A percentile compares a stretch with the other conserved stretches of the same genome.
Evolutionary conservation across 2,888 invertebrate genomes (phyloP).

Genomic region (Cryptocephalus moraei): DNA sequence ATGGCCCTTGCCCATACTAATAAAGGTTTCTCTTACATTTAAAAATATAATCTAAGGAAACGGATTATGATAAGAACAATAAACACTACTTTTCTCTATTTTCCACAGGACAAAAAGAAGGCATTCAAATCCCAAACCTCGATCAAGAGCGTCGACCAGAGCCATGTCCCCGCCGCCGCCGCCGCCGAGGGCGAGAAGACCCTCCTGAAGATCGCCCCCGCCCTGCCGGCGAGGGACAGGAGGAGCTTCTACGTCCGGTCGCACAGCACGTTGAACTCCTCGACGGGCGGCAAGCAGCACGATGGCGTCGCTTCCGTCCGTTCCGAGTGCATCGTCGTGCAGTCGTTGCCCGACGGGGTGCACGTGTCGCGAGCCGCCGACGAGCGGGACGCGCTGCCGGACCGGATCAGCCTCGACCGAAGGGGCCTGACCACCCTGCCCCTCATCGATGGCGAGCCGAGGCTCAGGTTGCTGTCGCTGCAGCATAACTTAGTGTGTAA

Average conservation of each 20-base stretch:
- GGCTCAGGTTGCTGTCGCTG: slow-evolving; percentile 72
- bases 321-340: slow-evolving; percentile 32
- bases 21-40: no score
- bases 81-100: no score
- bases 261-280: slow-evolving; percentile 41
- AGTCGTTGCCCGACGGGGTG: slow-evolving; percentile 53
- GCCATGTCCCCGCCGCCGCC: background rate
- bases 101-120: no score
- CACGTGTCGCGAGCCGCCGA: slow-evolving; percentile 61
- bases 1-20: no score
- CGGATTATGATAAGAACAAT: no score
- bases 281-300: slow-evolving; percentile 19
- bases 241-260: slow-evolving; percentile 36
- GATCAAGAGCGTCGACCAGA: no score
- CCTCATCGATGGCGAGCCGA: slow-evolving; percentile 61
- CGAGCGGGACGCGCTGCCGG: slow-evolving; percentile 76
- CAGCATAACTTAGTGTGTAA: slow-evolving; percentile 84
- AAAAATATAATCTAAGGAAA: no score
- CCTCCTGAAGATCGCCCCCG: slow-evolving; percentile 33
- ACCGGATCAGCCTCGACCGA: slow-evolving; percentile 80
- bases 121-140: no score
- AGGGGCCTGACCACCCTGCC: slow-evolving; percentile 77
- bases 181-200: slow-evolving; percentile 20
- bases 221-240: slow-evolving; percentile 26
- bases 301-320: slow-evolving; percentile 7